Base-by-base conservation (phyloP, 2,888 invertebrate genomes). In the Hirtodrosophila confusa region DNA sequence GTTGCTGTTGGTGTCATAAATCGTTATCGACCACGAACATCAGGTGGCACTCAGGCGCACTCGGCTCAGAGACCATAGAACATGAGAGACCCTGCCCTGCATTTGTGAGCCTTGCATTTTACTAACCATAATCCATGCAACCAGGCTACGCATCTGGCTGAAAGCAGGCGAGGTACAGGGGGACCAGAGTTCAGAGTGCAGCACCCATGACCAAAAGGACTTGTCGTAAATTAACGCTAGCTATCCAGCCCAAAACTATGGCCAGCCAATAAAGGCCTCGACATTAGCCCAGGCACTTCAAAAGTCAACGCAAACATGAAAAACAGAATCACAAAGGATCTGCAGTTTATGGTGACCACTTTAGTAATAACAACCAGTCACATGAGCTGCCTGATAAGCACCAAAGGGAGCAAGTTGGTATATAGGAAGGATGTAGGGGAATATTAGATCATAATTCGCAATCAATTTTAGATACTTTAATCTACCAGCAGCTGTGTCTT, bases 1-100 rank as follows among this genome's bases (percentile, higher is more conserved):
- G n/a, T 54, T 27, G 62, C 51, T 68, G 62, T 69, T 71, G 88
- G 86, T 84, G 79, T 79, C 88, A 86, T 84, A 89, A 88, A 89
- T 89, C 85, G 88, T 86, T 88, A 88, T 88, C 88, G 87, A 75
- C 78, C 88, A 83, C 85, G 77, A 85, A 86, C 88, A 88, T 88
- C 88, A 89, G 88, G 89, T 89, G 89, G 75, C 75, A 86, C 88
- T 88, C 86, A 71, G 76, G 70, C 79, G 78, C 77, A 76, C 74
- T 78, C 73, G 73, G 76, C 62, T 67, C 51, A 58, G 63, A 62
- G 37, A 37, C 47, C 51, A 35, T 24, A 54, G 65, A 24, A 53
- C 37, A 23, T 29, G 29, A 7, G 55, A 44, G 27, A 41, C 49
- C 40, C 36, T 41, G 43, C 33, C 43, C 48, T 72, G 39, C 50